Conservation (phyloP, 2,888 invertebrate genomes). For the Cerceris rybyensis region DNA sequence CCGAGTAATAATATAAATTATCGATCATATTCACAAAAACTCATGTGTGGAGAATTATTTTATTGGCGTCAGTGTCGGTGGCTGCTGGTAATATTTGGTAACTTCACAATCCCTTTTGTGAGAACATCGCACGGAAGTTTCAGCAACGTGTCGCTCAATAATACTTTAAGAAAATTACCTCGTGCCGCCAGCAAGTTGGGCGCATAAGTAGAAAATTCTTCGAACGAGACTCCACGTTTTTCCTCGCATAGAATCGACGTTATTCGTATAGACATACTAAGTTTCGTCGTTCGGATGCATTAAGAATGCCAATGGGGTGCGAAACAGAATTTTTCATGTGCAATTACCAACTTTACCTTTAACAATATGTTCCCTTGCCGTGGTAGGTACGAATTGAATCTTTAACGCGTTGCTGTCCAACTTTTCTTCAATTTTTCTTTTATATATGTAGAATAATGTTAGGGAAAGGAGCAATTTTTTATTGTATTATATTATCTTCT, state of each 20-base stretch:
- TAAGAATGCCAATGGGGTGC: slow-evolving; percentile 11
- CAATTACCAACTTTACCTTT: slow-evolving; percentile 18
- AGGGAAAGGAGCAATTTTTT: background rate
- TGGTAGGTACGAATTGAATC: background rate
- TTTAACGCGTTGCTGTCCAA: background rate
- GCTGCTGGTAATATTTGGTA: slow-evolving; percentile 26
- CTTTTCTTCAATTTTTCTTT: background rate
- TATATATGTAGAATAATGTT: background rate
- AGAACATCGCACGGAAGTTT: slow-evolving; percentile 24
- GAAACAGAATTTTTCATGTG: slow-evolving; percentile 22
- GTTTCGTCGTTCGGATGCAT: slow-evolving; percentile 3
- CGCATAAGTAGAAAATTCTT: slow-evolving; percentile 30
- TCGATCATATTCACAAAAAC: too few species aligned
- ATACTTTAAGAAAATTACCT: slow-evolving; percentile 39
- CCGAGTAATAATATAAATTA: too few species aligned
- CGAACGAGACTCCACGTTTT: slow-evolving; percentile 14
- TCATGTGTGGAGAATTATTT: too few species aligned
- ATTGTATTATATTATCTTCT: too few species aligned
- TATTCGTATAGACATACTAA: background rate
- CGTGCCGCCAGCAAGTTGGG: slow-evolving; percentile 9
- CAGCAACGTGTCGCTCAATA: slow-evolving; percentile 17
- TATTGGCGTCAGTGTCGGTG: too few species aligned
- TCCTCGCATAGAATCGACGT: background rate
- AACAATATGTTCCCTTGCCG: background rate
- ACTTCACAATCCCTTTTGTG: slow-evolving; percentile 33